Percentiles rank a stretch among this genome's conserved stretches.
These are phyloP conservation scores for Trichopoda pennipes DNA, from an alignment of 2,888 invertebrate genomes.

Conservation along the genomic window DNA sequence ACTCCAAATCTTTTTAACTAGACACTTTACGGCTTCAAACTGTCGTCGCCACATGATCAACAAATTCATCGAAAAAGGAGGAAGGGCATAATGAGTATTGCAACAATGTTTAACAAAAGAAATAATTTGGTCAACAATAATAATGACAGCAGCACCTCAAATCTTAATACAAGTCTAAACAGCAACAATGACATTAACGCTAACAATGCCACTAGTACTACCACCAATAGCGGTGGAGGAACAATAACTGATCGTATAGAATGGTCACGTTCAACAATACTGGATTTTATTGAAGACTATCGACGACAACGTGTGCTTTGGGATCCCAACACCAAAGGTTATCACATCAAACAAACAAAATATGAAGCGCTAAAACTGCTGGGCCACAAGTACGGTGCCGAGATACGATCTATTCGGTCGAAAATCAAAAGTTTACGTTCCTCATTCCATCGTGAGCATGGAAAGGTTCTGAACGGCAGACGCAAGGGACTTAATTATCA, in stretches of 20 bases:
- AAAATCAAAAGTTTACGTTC: conserved; percentile 79
- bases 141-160: conserved; percentile 43
- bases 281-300: conserved; percentile 79
- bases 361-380: conserved; percentile 78
- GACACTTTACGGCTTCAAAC: conserved; percentile 31
- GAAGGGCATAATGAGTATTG: conserved; percentile 30
- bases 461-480: conserved; percentile 78
- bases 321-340: conserved; percentile 80
- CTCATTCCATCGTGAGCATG: conserved; percentile 79
- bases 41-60: conserved; percentile 46
- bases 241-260: conserved; percentile 76
- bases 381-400: conserved; percentile 78
- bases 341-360: conserved; percentile 79
- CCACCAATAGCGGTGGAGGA: conserved; percentile 18
- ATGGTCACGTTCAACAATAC: conserved; percentile 79
- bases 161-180: conserved; percentile 39
- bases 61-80: conserved; percentile 43
- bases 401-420: conserved; percentile 79
- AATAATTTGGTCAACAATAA: conserved; percentile 43
- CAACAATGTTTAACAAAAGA: conserved; percentile 59
- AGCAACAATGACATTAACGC: conserved; percentile 26
- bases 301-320: conserved; percentile 78
- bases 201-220: conserved; percentile 25
- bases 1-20: conserved; percentile 4
- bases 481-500: conserved; percentile 78